Percentiles rank a stretch among this genome's conserved stretches.
These are phyloP conservation scores for Phengaris alcon DNA, from an alignment of 2,888 invertebrate species.

Conservation along the genomic window DNA sequence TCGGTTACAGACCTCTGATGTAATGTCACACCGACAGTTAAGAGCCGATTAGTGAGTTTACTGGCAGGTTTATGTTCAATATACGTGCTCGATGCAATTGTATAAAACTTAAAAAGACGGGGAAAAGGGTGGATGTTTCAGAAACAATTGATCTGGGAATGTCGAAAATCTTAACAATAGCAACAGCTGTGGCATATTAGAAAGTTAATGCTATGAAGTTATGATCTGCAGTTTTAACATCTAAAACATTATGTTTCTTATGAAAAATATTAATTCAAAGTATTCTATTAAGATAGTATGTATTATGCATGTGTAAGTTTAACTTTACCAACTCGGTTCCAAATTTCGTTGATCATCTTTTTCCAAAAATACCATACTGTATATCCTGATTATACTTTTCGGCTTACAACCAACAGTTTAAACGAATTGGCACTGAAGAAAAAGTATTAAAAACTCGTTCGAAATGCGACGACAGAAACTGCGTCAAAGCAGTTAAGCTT, in stretches of 20 bases:
- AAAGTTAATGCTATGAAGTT: too few species aligned
- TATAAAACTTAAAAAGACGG: too few species aligned
- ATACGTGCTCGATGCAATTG: too few species aligned
- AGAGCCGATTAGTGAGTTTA: not conserved
- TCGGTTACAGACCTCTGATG: slow-evolving; percentile 26
- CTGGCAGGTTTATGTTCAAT: not conserved
- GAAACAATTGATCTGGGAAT: too few species aligned
- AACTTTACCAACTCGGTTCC: not conserved
- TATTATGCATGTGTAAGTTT: not conserved
- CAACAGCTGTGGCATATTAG: too few species aligned
- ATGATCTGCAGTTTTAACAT: too few species aligned
- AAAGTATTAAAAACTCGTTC: not conserved
- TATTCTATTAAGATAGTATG: not conserved
- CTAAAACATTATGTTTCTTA: not conserved
- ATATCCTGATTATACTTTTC: not conserved
- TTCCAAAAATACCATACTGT: not conserved
- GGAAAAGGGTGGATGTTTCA: too few species aligned
- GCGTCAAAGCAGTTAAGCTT: slow-evolving; percentile 1
- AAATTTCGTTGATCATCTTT: not conserved
- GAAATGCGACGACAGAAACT: not conserved
- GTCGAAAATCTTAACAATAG: too few species aligned
- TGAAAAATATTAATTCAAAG: not conserved
- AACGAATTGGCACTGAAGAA: not conserved
- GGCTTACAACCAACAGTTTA: not conserved
- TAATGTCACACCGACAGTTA: slow-evolving; percentile 20